Base-by-base conservation (phyloP, 1,140 invertebrate species). In the Nephotettix cincticeps region DNA sequence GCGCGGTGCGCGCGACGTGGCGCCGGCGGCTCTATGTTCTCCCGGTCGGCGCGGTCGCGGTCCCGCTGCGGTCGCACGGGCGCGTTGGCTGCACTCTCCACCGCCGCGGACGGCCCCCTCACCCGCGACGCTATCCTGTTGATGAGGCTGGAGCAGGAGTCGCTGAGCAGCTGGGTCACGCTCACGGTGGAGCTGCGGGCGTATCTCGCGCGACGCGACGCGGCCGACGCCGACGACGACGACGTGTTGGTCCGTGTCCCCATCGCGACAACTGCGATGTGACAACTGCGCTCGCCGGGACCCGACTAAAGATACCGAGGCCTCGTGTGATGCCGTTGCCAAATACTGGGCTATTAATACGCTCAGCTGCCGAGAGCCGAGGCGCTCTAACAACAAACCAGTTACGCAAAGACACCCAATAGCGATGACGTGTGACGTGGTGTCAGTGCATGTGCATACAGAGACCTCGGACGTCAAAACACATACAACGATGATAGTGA, bases 101-200 rank as follows among this genome's bases (percentile, higher is more conserved):
- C 13, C 61, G 56, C 43, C 43, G 75, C 85, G 40, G 87, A 93
- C 13, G 90, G 90, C 30, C 91, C 91, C 30, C 92, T 85, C 1
- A 88, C 86, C 32, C 84, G 78, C 32, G 89, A 88, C 0, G 91
- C 90, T 73, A 94, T 81, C 56, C 91, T 84, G 75, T 93, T 91
- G 68, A 95, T 84, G 28, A 94, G 84, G 81, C 86, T 94, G 72
- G 91, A 90, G 81, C 92, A 95, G 70, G 92, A 93, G 77, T 94
- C 92, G 63, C 87, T 91, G 70, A 95, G 82, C 72, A 95, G 82
- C 80, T 94, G 93, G 54, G 91, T 91, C 68, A 94, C 91, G 81
- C 92, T 94, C 11, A 88, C 84, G 17, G 91, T 92, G 29, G 91
- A 91, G 21, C 91, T 88, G 21, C 92, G 87, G 43, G 87, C 83